Percentiles rank a stretch among this genome's conserved stretches.
Evolutionary conservation across 2,888 invertebrate species (phyloP).

Genomic region (Oegoconia quadripuncta): DNA sequence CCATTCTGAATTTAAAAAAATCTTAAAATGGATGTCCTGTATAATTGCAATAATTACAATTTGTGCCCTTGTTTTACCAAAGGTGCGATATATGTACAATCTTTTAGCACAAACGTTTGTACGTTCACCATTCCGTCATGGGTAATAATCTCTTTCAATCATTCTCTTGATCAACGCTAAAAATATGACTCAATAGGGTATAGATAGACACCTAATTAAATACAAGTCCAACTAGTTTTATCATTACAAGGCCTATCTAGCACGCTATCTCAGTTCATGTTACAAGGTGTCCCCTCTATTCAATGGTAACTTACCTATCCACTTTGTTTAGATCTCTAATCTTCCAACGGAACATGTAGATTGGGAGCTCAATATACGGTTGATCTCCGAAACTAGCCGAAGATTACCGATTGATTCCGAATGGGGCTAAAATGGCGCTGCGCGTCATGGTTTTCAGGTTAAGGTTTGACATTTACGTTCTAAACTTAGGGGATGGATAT

Average conservation of each 20-base stretch:
- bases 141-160: no score
- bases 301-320: constrained; percentile 26
- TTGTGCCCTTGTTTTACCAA: no score
- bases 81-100: no score
- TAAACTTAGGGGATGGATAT: constrained; percentile 31
- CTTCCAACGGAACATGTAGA: constrained; percentile 19
- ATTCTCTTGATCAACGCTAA: no score
- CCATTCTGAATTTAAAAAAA: no score
- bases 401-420: constrained; percentile 51
- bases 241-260: constrained; percentile 12
- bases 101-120: no score
- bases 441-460: constrained; percentile 75
- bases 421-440: constrained; percentile 59
- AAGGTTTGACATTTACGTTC: constrained; percentile 76
- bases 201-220: constrained; percentile 7
- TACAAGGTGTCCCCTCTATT: constrained; percentile 61
- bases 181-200: not conserved
- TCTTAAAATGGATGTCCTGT: no score
- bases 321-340: constrained; percentile 23
- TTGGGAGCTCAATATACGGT: constrained; percentile 34
- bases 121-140: no score
- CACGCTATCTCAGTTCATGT: constrained; percentile 52
- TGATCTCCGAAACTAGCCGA: constrained; percentile 40
- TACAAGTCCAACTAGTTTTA: constrained; percentile 12
- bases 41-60: no score